Evolutionary conservation across 2,113 vertebrate species (phyloP).

Genomic region (Gulo gulo): DNA sequence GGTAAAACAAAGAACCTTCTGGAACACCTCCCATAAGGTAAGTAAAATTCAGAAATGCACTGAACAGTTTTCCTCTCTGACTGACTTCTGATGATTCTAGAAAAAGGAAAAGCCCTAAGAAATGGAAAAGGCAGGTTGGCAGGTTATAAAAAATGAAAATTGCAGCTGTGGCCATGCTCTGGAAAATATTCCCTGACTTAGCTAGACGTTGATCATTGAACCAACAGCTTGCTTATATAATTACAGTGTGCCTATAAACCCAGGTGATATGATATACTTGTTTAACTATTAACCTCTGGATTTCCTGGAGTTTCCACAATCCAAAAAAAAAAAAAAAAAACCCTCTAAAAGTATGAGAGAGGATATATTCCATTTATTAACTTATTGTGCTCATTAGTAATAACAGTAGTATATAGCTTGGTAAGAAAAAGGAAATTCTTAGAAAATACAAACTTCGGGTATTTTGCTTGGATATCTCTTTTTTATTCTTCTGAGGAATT

Average conservation of each 20-base stretch:
- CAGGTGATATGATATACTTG: constrained; percentile 51
- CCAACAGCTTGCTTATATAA: constrained; percentile 65
- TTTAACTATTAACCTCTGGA: constrained; percentile 70
- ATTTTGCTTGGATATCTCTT: background rate
- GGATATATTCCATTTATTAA: background rate
- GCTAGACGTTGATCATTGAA: constrained; percentile 59
- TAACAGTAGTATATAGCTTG: background rate
- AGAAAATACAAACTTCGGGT: background rate
- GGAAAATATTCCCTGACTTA: constrained; percentile 65
- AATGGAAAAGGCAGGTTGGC: constrained; percentile 53
- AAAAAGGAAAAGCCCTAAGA: constrained; percentile 50
- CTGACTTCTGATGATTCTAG: constrained; percentile 36
- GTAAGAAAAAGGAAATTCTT: constrained; percentile 27
- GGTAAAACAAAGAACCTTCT: constrained; percentile 1
- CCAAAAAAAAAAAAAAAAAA: background rate
- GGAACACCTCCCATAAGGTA: background rate
- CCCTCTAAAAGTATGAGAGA: constrained; percentile 1
- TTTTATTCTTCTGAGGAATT: background rate
- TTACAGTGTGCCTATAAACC: constrained; percentile 61
- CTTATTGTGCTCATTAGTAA: background rate
- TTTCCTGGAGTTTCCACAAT: constrained; percentile 57
- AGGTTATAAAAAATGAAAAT: constrained; percentile 78
- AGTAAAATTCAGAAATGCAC: background rate
- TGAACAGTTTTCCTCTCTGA: background rate
- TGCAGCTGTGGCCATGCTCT: constrained; percentile 59